Evolutionary conservation across 2,797 vertebrate genomes (phyloP).

Genomic region (Alcedo atthis): DNA sequence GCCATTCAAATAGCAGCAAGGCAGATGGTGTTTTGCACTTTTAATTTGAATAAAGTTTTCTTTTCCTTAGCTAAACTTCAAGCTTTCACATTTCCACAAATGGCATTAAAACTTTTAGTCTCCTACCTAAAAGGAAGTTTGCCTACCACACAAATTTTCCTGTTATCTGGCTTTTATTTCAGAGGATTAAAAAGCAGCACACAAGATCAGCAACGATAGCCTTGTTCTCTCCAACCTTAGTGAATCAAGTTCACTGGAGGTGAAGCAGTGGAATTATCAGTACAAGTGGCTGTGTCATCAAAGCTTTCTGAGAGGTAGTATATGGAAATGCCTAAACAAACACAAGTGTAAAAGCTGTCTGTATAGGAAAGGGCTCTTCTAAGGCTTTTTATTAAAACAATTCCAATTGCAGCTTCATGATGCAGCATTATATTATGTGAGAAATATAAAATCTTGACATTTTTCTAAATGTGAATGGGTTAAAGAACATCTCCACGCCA

Average conservation of each 20-base stretch:
- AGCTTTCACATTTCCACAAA: neutral
- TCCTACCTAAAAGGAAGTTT: slow-evolving; percentile 58
- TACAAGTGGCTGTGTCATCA: slow-evolving; percentile 78
- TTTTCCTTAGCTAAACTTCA: slow-evolving; percentile 41
- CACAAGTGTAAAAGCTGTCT: slow-evolving; percentile 62
- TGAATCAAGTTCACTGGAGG: slow-evolving; percentile 78
- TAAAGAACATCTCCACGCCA: slow-evolving; percentile 74
- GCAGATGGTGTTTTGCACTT: neutral
- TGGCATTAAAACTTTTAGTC: slow-evolving; percentile 33
- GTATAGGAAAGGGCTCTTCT: slow-evolving; percentile 51
- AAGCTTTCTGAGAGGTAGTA: slow-evolving; percentile 70
- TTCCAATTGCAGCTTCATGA: slow-evolving; percentile 61
- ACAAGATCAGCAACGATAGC: slow-evolving; percentile 73
- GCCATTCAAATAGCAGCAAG: neutral
- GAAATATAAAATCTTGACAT: slow-evolving; percentile 71
- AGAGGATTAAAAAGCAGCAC: slow-evolving; percentile 75
- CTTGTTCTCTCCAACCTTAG: slow-evolving; percentile 77
- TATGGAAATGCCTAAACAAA: slow-evolving; percentile 79
- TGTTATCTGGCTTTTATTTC: slow-evolving; percentile 73
- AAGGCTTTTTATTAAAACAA: slow-evolving; percentile 68
- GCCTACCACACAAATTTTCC: slow-evolving; percentile 54
- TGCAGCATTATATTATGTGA: slow-evolving; percentile 48
- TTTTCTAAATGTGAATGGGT: slow-evolving; percentile 70
- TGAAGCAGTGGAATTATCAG: slow-evolving; percentile 79
- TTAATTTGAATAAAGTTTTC: neutral